A percentile compares a stretch with the other conserved stretches of the same genome.
These are phyloP conservation scores for Vireo altiloquus DNA, from an alignment of 2,113 vertebrate species.

Conservation along the genomic window DNA sequence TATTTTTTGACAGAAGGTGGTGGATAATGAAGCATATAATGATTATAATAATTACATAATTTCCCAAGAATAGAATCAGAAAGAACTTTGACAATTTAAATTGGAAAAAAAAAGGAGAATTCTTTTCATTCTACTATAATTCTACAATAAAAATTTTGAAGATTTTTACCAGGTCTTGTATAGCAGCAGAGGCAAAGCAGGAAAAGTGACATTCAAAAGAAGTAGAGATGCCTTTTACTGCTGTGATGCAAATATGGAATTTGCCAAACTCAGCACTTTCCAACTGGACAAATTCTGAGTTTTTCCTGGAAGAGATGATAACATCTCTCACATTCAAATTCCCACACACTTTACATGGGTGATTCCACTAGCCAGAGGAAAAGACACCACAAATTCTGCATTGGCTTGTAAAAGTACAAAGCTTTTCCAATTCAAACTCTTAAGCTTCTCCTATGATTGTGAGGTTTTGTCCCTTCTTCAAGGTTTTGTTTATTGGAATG, in stretches of 20 bases:
- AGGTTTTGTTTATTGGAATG: not conserved
- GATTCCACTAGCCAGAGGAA: not conserved
- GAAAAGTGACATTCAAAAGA: not conserved
- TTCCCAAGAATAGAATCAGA: not conserved
- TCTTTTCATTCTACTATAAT: not conserved
- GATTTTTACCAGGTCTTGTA: not conserved
- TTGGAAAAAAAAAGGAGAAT: not conserved
- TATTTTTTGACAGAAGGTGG: not conserved
- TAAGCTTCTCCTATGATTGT: not conserved
- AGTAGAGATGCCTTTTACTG: not conserved
- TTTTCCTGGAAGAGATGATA: not conserved
- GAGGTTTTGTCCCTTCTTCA: not conserved
- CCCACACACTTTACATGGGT: not conserved
- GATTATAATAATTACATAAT: not conserved
- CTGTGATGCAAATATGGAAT: not conserved
- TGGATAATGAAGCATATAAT: not conserved
- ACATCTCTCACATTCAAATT: not conserved
- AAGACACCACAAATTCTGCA: not conserved
- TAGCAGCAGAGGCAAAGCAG: not conserved
- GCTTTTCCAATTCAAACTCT: not conserved
- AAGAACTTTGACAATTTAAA: not conserved
- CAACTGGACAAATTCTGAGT: not conserved
- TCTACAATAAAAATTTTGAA: not conserved
- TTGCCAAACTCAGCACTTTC: slow-evolving; percentile 14
- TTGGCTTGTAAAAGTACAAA: not conserved